These are phyloP conservation scores for Nomada goodeniana DNA, from an alignment of 2,888 invertebrate genomes.

Conservation along the genomic window DNA sequence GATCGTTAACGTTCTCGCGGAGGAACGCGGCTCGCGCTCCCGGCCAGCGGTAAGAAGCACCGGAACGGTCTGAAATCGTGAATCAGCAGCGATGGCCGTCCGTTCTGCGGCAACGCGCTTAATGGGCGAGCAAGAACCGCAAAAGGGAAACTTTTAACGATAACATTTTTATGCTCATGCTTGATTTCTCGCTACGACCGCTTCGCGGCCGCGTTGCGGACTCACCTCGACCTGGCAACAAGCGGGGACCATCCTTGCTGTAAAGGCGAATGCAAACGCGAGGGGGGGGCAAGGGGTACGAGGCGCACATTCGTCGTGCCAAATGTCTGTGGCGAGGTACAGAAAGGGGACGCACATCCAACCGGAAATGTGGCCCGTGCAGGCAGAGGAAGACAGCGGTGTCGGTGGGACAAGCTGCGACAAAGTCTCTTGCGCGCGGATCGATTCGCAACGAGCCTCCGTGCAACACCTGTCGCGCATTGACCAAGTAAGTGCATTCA, in stretches of 20 bases:
- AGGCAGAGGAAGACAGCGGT: constrained; percentile 50
- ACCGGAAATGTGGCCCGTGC: constrained; percentile 57
- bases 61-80: constrained; percentile 24
- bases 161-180: constrained; percentile 31
- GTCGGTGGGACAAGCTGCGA: constrained; percentile 51
- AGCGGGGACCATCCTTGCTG: constrained; percentile 58
- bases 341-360: constrained; percentile 25
- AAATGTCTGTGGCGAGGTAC: constrained; percentile 36
- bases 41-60: constrained; percentile 4
- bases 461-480: constrained; percentile 64
- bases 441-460: constrained; percentile 66
- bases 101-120: constrained; percentile 14
- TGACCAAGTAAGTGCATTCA: constrained; percentile 58
- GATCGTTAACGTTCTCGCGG: constrained; percentile 12
- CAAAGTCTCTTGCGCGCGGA: constrained; percentile 45
- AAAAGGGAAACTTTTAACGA: constrained; percentile 22
- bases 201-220: constrained; percentile 47
- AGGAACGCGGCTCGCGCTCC: constrained; percentile 5
- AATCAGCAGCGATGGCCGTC: constrained; percentile 39
- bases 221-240: constrained; percentile 63
- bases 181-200: constrained; percentile 43
- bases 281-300: neutral
- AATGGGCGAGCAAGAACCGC: constrained; percentile 35
- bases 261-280: constrained; percentile 15
- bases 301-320: constrained; percentile 57